A percentile compares a stretch with the other conserved stretches of the same genome.
phyloP scores from a whole-genome alignment of 2,113 vertebrate genomes.

The Labeo rohita region DNA sequence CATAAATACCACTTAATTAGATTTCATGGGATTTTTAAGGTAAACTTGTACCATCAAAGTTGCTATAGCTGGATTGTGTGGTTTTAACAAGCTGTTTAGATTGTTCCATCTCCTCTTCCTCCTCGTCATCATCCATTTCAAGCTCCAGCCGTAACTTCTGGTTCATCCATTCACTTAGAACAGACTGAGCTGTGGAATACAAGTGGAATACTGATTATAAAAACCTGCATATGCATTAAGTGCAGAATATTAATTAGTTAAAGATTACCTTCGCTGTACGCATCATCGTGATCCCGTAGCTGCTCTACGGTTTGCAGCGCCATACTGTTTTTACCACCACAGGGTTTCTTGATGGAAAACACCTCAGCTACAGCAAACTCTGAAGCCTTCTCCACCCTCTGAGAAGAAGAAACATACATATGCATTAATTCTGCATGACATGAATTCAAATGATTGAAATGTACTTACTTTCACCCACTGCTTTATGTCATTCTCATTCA shows the following conservation, averaged over 20 bases:
- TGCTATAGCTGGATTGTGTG: slow-evolving; percentile 65
- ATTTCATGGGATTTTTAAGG: background rate
- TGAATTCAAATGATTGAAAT: background rate
- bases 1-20: background rate
- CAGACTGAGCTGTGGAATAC: slow-evolving; percentile 79
- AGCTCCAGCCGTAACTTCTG: slow-evolving; percentile 81
- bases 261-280: slow-evolving; percentile 82
- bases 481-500: slow-evolving; percentile 69
- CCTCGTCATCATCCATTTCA: slow-evolving; percentile 74
- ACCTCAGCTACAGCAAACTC: slow-evolving; percentile 80
- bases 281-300: slow-evolving; percentile 80
- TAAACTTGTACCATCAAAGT: slow-evolving; percentile 83
- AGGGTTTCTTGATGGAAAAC: slow-evolving; percentile 70
- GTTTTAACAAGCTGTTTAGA: slow-evolving; percentile 44
- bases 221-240: background rate
- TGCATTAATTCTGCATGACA: background rate
- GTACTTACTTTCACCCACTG: slow-evolving; percentile 78
- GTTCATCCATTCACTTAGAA: slow-evolving; percentile 86
- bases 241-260: background rate
- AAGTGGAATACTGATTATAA: background rate
- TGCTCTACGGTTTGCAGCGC: slow-evolving; percentile 74
- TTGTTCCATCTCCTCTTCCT: slow-evolving; percentile 60
- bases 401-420: slow-evolving; percentile 18
- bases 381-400: slow-evolving; percentile 82
- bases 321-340: slow-evolving; percentile 52